Evolutionary conservation across 2,888 invertebrate species (phyloP).

Genomic region (Oxystoma pomonae): DNA sequence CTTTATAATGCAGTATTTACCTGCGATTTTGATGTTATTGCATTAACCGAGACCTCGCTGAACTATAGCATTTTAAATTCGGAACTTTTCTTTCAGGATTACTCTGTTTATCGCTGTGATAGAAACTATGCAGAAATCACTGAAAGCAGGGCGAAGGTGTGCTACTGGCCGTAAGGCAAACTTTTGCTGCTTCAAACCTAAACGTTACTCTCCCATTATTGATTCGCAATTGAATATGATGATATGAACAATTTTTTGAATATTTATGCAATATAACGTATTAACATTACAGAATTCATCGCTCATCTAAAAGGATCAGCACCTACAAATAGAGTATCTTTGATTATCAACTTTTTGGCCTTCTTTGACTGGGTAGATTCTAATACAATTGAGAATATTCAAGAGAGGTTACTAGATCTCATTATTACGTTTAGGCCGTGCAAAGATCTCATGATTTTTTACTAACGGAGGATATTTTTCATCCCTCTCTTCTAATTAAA

Average conservation of each 20-base stretch:
- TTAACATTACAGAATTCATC: not conserved
- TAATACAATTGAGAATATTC: not conserved
- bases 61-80: not conserved
- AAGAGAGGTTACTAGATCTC: not conserved
- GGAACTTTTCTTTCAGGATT: not conserved
- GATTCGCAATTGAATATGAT: not conserved
- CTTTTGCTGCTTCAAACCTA: not conserved
- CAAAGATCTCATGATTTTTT: not conserved
- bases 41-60: not conserved
- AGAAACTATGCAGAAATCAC: not conserved
- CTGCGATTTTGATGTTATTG: not conserved
- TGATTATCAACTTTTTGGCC: not conserved
- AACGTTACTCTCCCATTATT: not conserved
- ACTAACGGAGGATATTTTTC: not conserved
- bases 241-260: not conserved
- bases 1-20: not conserved
- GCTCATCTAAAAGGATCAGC: not conserved
- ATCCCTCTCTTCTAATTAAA: not conserved
- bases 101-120: not conserved
- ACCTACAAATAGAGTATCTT: not conserved
- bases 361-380: not conserved
- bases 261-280: not conserved
- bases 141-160: not conserved
- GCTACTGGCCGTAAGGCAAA: not conserved
- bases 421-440: not conserved